A percentile compares a stretch with the other conserved stretches of the same genome.
Evolutionary conservation across 2,113 vertebrate species (phyloP).

Genomic region (Henicopernis longicauda): DNA sequence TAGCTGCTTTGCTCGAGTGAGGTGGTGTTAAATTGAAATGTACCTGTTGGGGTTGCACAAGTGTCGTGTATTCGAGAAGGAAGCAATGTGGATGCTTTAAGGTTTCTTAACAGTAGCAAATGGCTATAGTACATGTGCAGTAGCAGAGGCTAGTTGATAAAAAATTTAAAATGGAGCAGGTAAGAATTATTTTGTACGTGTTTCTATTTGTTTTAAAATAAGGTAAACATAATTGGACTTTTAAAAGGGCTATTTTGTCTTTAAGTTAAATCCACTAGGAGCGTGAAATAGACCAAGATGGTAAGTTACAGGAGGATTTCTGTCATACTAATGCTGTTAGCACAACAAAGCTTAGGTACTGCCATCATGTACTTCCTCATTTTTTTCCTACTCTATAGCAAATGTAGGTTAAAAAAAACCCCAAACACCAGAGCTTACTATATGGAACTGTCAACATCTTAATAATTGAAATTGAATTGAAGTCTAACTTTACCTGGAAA

Average conservation of each 20-base stretch:
- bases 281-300: fast-evolving
- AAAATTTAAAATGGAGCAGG: no score
- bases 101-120: background rate
- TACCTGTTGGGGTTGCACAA: background rate
- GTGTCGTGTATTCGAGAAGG: background rate
- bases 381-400: background rate
- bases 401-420: background rate
- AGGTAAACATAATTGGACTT: background rate
- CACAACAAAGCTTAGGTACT: background rate
- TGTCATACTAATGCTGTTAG: background rate
- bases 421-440: background rate
- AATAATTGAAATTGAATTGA: background rate
- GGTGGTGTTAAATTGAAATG: fast-evolving
- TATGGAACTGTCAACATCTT: background rate
- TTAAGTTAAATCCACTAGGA: background rate
- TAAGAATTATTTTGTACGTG: no score
- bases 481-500: background rate
- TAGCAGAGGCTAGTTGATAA: background rate
- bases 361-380: fast-evolving
- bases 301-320: background rate
- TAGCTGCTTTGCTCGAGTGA: fast-evolving
- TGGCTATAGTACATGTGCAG: fast-evolving
- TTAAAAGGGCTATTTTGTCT: background rate
- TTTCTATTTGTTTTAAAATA: background rate
- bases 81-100: fast-evolving